Base-by-base conservation (phyloP, 37 sponge, comb jelly and placozoan species). In the Ephydatia muelleri region DNA sequence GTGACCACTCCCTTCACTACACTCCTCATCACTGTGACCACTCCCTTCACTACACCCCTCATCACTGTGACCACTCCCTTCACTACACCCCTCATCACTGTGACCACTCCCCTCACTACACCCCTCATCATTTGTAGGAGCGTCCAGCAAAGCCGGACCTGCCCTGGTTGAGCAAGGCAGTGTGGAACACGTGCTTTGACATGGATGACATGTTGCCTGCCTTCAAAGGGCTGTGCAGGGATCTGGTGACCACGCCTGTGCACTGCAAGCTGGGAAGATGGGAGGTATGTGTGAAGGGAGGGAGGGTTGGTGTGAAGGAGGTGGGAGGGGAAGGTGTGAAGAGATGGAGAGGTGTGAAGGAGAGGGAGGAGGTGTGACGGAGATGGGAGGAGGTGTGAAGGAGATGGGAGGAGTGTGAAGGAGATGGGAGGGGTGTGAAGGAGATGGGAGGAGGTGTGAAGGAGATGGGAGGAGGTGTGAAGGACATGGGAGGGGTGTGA, bases 171-270 rank as follows among this genome's bases (percentile, higher is more conserved):
- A 97, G 85, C 11, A 48, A 78, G 26, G 78, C 82, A 13, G 70
- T 82, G 49, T 97, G 97, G 97, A 91, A 88, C 38, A 73, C 80
- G 2, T 91, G 95, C 83, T 95, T 90, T 80, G 91, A 96, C 70
- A 70, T 99, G 49, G 93, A 97, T 68, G 99, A 91, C 3, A 34
- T 69, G 64, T 57, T 97, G 33, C 90, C 94, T 26, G 84, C 32
- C 22, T 94, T 96, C 77, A 92, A 90, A 76, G 93, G 95, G 23
- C 32, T 96, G 19, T 85, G 67, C 37, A 82, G 38, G 3, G 95
- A 94, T 38, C 90, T 96, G 69, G 37, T 92, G 2, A 79, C 85
- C 21, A 94, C 93, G 26, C 95, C 92, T 78, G 93, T 98, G 2
- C 19, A 65, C 76, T 87, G 94, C 57, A 94, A 80, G 21, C 40